Evolutionary conservation across 23 tunicate genomes (phyloP), one percentile per base, ranked within the genome.

Genomic region (Ascidia mentula): DNA sequence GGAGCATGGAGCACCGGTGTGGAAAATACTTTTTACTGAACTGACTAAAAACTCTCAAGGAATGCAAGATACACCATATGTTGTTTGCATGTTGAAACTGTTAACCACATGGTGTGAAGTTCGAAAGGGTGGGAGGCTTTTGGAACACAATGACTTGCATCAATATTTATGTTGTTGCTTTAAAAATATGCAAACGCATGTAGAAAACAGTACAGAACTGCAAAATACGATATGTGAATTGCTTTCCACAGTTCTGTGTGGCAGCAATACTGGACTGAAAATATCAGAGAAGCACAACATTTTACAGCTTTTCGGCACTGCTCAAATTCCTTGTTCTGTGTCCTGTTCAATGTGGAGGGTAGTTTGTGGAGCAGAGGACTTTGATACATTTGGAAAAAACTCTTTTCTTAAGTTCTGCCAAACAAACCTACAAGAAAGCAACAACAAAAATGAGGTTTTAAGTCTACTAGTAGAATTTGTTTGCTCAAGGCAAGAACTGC

Each of bases 21-120:
- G 97, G 92, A 81, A 82, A 3, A 37, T 72, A 40, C 59, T 89
- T 0, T 2, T 89, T 36, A 31, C 46, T 5, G 76, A 73, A 38
- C 46, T 84, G 15, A 33, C 80, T 32, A 33, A 40, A 13, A 59
- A 37, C 38, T n/a, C n/a, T n/a, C n/a, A n/a, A n/a, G n/a, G n/a
- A n/a, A n/a, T n/a, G n/a, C 30, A 40, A n/a, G 46, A 75, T 36
- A 13, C 22, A 6, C 45, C 40, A 22, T 82, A 71, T 73, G 60
- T 71, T 0, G 35, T 28, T 33, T 15, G 53, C 35, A 46, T 86
- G 35, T 9, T 77, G 15, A 77, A 85, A 35, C 46, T 84, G 33
- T 39, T 84, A 59, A 76, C 75, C 69, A 80, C 82, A 9, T 91
- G 97, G 97, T 91, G 97, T 59, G 26, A 77, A 59, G 32, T 18